Base-by-base conservation (phyloP, 2,888 invertebrate species). In the Mythimna albipuncta region DNA sequence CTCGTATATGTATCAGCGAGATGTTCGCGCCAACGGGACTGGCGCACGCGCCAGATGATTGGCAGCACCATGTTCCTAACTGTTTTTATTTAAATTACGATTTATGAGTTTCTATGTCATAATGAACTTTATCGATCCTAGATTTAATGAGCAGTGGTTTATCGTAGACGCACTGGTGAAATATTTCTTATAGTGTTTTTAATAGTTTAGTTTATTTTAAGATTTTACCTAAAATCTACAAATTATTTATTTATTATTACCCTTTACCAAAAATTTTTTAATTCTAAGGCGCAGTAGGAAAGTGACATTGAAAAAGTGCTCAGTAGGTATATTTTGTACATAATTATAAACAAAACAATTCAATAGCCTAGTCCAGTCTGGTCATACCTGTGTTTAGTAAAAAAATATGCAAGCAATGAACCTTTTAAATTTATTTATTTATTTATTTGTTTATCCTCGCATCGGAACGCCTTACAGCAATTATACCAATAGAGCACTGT, bases 11-110 rank as follows among this genome's bases (percentile, higher is more conserved):
- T 83, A 75, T 62, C 75, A 65, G 70, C 54, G 65, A 78, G 78
- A 78, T 78, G 64, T 72, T 78, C 69, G 69, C 67, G 70, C 71
- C 84, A 90, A 91, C 91, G 91, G 91, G 88, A 91, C 81, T 55
- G 52, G 68, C 54, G 68, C 66, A 84, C 75, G 77, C 79, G 71
- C 21, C 55, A 64, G 74, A 76, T 87, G 75, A 87, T 87, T 81
- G 87, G 62, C 61, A 71, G 69, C 73, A 76, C 68, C 71, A 67
- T 75, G 77, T 75, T 47, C 55, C 67, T 76, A 65, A 80, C 86
- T 72, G 83, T 83, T 86, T 67, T 74, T 78, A 74, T 85, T 83
- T 85, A 81, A 85, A 85, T 86, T 72, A 74, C 21, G 57, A 73
- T 76, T 69, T 69, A 54, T 76, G 47, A 79, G 71, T 75, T 81